phyloP scores from a whole-genome alignment of 2,888 invertebrate genomes.

The Gerris lacustris region DNA sequence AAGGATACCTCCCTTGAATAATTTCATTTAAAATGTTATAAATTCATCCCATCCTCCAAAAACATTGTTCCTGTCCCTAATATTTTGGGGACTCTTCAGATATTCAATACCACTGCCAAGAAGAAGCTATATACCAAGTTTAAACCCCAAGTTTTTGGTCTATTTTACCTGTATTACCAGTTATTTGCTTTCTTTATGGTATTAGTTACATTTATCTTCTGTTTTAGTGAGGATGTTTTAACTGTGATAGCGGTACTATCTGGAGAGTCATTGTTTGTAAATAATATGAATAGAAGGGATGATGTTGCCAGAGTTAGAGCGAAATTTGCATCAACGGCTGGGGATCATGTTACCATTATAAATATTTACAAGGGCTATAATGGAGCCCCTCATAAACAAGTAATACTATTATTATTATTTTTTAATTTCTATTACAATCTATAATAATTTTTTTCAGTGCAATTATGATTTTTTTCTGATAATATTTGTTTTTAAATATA shows the following conservation, averaged over 20 bases:
- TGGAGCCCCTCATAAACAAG: conserved; percentile 56
- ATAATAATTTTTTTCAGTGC: no score
- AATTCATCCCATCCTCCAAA: no score
- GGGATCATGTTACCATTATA: conserved; percentile 83
- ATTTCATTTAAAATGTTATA: no score
- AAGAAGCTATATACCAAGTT: no score
- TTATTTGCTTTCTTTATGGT: not conserved
- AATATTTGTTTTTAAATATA: conserved; percentile 13
- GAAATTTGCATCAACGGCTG: conserved; percentile 73
- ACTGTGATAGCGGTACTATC: conserved; percentile 79
- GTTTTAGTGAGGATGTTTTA: conserved; percentile 51
- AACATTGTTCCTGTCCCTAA: no score
- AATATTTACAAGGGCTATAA: conserved; percentile 75
- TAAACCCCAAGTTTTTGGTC: not conserved
- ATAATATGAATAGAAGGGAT: conserved; percentile 60
- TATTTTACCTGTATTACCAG: conserved; percentile 2
- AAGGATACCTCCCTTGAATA: no score
- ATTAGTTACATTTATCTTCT: no score
- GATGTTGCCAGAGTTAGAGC: conserved; percentile 52
- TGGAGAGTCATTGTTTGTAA: conserved; percentile 72
- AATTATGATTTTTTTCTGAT: conserved; percentile 10
- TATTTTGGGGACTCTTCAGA: no score
- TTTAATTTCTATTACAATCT: no score
- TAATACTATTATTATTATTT: no score
- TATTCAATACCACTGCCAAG: not conserved